Evolutionary conservation across 2,797 vertebrate genomes (phyloP), one percentile per base, ranked within the genome.

Genomic region (Poecilia wingei): DNA sequence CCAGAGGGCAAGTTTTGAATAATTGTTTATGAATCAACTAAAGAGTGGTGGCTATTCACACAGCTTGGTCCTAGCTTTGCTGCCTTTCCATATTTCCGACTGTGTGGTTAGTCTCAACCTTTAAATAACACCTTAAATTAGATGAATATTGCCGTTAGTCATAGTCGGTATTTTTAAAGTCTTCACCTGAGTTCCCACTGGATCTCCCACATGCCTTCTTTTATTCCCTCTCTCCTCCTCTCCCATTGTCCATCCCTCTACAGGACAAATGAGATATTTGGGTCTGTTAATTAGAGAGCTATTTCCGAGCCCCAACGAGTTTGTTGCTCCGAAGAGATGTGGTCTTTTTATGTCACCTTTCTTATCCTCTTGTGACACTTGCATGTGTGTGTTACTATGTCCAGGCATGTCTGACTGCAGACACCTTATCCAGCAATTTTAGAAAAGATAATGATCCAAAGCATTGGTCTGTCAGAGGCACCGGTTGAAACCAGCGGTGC

Each of bases 281-380:
- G 86, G 89, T 92, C 91, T 91, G 87, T 93, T 94, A 94, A 94
- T 95, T 94, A 94, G 92, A 92, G 81, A 86, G 91, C 92, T 95
- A 95, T 95, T 95, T 95, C 79, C 75, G 90, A 89, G 79, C 85
- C 88, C 84, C 81, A 75, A 85, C 85, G 87, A 91, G 89, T 89
- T 79, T 2, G 72, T 80, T 47, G 61, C 76, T 89, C 88, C 90
- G 82, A 81, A 80, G 93, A 89, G 90, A 94, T 84, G 81, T 92
- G 86, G 79, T 81, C 89, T 84, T 84, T 77, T 87, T 82, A 79
- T 74, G 70, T 92, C 89, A 89, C 87, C 89, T 84, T 77, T 88
- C 82, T 85, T 20, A 76, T 82, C 82, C 82, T 85, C 72, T 87
- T 78, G 78, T 78, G 55, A 61, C 80, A 72, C 64, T 55, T 33